Base-by-base conservation (phyloP, 2,113 vertebrate genomes). In the Pomatorhinus ruficollis region DNA sequence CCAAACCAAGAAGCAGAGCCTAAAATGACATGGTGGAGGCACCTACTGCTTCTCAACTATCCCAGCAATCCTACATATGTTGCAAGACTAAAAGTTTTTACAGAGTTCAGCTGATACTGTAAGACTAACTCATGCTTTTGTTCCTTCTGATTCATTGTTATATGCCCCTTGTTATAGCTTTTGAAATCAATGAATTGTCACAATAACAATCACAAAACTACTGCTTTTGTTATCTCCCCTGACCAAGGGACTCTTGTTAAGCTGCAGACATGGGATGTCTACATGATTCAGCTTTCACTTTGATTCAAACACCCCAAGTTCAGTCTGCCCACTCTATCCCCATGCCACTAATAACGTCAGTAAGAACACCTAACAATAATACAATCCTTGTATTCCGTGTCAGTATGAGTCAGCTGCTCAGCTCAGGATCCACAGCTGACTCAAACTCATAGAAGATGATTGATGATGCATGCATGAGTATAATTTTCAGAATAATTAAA, bases 121-220 rank as follows among this genome's bases (percentile, higher is more conserved):
- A 30, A 53, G 8, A 10, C 23, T 75, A 76, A 50, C 11, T 49
- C 11, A 53, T 37, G 8, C 8, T 63, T 94, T 92, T 65, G 1
- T 14, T 78, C 22, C 19, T 88, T 70, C 79, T 70, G 37, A 39
- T 15, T 78, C 37, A 33, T 68, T 89, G 17, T 37, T 45, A 6
- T 30, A 33, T 0, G 0, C 1, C 17, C 9, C 19, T 53, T 63
- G 2, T 50, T 56, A 45, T 3, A 6, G 9, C 3, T 68, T 86
- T 50, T 39, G 9, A 52, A 87, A 63, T 31, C 0, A 1, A 63
- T 59, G 27, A 79, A 70, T 56, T 70, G 28, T 42, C 30, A 77
- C 9, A 59, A 40, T 37, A 31, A 33, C n/a, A 83, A 49, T 63
- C 25, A 40, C 9, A 17, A 66, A 76, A 40, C 15, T 37, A 22